phyloP scores from a whole-genome alignment of 1,140 invertebrate species.

The Brachionus manjavacas region DNA sequence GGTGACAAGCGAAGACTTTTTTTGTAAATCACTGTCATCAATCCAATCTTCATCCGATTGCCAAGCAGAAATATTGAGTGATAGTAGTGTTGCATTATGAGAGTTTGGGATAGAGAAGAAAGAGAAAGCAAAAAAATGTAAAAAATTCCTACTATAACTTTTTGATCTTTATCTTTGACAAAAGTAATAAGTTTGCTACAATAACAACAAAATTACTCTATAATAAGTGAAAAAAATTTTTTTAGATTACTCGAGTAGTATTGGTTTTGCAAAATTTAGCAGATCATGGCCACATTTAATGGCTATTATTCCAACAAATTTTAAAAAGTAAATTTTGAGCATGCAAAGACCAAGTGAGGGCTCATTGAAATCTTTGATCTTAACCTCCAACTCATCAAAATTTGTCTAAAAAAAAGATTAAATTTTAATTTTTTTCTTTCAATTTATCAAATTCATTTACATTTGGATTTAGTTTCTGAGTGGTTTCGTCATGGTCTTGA shows the following conservation, averaged over 20 bases:
- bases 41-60: conserved; percentile 78
- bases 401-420: background rate
- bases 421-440: background rate
- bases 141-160: conserved; percentile 71
- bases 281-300: conserved; percentile 40
- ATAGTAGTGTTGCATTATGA: conserved; percentile 66
- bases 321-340: background rate
- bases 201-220: background rate
- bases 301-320: conserved; percentile 29
- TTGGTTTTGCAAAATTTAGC: conserved; percentile 32
- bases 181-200: conserved; percentile 29
- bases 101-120: conserved; percentile 76
- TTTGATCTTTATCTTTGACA: conserved; percentile 13
- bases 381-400: background rate
- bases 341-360: conserved; percentile 26
- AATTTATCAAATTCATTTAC: background rate
- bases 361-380: background rate
- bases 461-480: background rate
- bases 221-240: background rate
- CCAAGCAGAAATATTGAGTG: conserved; percentile 67
- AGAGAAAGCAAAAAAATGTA: conserved; percentile 72
- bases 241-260: conserved; percentile 3
- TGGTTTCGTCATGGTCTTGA: background rate
- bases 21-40: conserved; percentile 86
- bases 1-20: conserved; percentile 60